phyloP scores from a whole-genome alignment of 2,888 invertebrate genomes.

The Drosophila melanosoma region DNA sequence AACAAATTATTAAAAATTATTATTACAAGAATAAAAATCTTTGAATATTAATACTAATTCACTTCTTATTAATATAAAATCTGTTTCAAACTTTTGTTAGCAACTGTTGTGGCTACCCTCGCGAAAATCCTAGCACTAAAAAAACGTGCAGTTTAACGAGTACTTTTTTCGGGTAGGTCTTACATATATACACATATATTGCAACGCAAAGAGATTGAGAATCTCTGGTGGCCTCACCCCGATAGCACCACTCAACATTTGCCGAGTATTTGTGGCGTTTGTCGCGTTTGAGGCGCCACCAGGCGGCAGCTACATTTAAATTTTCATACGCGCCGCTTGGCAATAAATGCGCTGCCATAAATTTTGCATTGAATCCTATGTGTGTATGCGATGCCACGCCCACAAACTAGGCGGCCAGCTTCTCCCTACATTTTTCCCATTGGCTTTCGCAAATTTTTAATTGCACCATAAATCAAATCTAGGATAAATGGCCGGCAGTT shows the following conservation, averaged over 20 bases:
- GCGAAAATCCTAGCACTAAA: slow-evolving; percentile 38
- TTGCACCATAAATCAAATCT: slow-evolving; percentile 77
- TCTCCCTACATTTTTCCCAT: neutral
- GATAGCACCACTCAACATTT: neutral
- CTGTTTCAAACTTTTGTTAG: neutral
- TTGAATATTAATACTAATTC: too few species aligned
- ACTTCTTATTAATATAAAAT: too few species aligned
- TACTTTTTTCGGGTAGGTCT: slow-evolving; percentile 20
- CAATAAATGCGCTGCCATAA: slow-evolving; percentile 76
- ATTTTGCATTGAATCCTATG: slow-evolving; percentile 65
- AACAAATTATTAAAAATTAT: too few species aligned
- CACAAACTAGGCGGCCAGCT: neutral
- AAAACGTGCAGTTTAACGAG: slow-evolving; percentile 60
- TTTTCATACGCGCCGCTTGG: slow-evolving; percentile 50
- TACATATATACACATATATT: slow-evolving; percentile 17
- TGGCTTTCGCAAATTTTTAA: slow-evolving; percentile 66
- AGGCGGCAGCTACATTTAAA: slow-evolving; percentile 68
- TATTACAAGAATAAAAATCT: too few species aligned
- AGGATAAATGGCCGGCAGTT: slow-evolving; percentile 77
- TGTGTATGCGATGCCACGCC: slow-evolving; percentile 22
- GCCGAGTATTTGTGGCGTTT: slow-evolving; percentile 5
- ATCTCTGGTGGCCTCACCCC: slow-evolving; percentile 9
- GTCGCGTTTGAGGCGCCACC: slow-evolving; percentile 38
- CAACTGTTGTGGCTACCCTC: slow-evolving; percentile 22
- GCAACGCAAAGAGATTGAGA: slow-evolving; percentile 44